A percentile compares a stretch with the other conserved stretches of the same genome.
These are phyloP conservation scores for Cheilosia vulpina DNA, from an alignment of 2,888 invertebrate genomes.

Conservation along the genomic window DNA sequence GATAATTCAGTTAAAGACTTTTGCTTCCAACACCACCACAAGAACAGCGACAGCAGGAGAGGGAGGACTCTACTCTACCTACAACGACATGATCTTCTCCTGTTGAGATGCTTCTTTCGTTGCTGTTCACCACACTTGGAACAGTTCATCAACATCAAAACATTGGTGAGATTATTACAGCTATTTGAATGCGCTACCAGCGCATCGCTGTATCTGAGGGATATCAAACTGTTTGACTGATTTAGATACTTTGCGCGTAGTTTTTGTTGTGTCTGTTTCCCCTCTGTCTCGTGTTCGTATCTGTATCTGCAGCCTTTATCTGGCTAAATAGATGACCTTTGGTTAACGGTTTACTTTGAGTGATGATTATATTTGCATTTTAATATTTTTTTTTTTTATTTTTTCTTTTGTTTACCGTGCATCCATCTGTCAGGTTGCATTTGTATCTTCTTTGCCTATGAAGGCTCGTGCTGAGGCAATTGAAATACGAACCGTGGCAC, in stretches of 20 bases:
- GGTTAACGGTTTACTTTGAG: conserved; percentile 71
- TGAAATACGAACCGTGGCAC: conserved; percentile 44
- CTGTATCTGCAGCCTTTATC: conserved; percentile 48
- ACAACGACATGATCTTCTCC: conserved; percentile 65
- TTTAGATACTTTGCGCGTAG: conserved; percentile 65
- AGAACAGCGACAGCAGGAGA: neutral
- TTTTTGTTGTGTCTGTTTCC: conserved; percentile 35
- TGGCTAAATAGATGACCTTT: conserved; percentile 70
- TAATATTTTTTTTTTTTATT: conserved; percentile 44
- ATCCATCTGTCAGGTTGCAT: conserved; percentile 6
- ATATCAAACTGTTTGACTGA: conserved; percentile 72
- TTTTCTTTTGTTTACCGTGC: neutral
- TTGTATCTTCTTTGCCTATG: neutral
- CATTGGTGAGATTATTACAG: conserved; percentile 74
- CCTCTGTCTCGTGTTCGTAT: neutral
- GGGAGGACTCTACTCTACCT: conserved; percentile 7
- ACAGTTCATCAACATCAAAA: conserved; percentile 73
- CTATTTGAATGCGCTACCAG: conserved; percentile 60
- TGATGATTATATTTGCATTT: conserved; percentile 73
- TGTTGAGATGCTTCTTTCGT: conserved; percentile 62
- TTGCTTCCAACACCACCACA: conserved; percentile 42
- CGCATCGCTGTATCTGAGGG: conserved; percentile 21
- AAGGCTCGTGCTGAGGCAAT: conserved; percentile 42
- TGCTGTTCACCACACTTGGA: conserved; percentile 23
- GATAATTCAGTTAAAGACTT: conserved; percentile 67